These are phyloP conservation scores for Megatriorchis doriae DNA, from an alignment of 2,113 vertebrate species.

Conservation along the genomic window DNA sequence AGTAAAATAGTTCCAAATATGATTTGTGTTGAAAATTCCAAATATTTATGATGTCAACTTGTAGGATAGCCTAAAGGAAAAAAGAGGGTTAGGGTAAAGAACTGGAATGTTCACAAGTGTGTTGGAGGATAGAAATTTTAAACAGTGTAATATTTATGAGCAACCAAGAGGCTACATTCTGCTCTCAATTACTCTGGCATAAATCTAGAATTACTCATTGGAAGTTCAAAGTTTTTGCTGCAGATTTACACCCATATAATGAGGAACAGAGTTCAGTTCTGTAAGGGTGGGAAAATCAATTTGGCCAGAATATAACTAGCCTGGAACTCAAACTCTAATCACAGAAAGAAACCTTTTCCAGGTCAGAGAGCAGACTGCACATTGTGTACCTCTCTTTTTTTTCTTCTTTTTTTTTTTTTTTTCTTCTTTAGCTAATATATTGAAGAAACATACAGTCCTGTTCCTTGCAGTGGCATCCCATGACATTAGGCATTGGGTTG, in stretches of 20 bases:
- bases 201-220: constrained; percentile 49
- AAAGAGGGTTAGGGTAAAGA: background rate
- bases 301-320: background rate
- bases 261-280: constrained; percentile 35
- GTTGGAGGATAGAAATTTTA: background rate
- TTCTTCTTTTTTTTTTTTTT: too few relatives aligned
- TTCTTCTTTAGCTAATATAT: background rate
- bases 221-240: constrained; percentile 54
- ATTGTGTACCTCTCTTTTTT: background rate
- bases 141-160: constrained; percentile 11
- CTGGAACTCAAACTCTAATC: background rate
- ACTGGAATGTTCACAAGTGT: background rate
- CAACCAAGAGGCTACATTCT: constrained; percentile 35
- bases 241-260: constrained; percentile 50
- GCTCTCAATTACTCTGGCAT: constrained; percentile 48
- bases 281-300: constrained; percentile 41
- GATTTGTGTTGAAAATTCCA: background rate
- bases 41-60: background rate
- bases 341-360: background rate
- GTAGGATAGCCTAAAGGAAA: background rate
- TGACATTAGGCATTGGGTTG: background rate
- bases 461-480: background rate
- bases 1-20: background rate
- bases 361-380: background rate
- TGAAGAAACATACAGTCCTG: background rate